Percentiles rank a stretch among this genome's conserved stretches.
Conservation (phyloP, 2,113 vertebrate genomes). For the Myotis davidii region DNA sequence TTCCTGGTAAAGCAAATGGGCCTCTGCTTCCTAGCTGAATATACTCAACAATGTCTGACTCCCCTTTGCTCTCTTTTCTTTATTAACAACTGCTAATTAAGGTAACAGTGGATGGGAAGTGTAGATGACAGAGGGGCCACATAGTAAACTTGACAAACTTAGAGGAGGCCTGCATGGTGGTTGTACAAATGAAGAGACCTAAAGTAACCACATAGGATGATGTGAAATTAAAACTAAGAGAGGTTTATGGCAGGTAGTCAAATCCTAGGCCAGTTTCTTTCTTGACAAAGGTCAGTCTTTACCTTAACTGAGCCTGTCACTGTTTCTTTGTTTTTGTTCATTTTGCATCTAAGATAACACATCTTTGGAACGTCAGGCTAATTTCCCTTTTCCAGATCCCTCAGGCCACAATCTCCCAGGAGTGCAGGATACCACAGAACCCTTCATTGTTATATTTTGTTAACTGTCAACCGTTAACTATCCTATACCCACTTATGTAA, state of each 20-base stretch:
- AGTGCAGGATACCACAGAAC: background rate
- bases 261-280: background rate
- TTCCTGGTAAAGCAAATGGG: background rate
- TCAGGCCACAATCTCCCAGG: background rate
- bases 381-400: background rate
- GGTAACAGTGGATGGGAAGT: background rate
- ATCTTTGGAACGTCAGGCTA: background rate
- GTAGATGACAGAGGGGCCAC: background rate
- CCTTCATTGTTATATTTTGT: background rate
- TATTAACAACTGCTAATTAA: background rate
- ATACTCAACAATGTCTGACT: background rate
- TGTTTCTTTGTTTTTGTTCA: background rate
- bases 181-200: background rate
- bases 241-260: background rate
- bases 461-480: background rate
- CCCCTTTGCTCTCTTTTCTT: background rate
- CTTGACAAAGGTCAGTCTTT: background rate
- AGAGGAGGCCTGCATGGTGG: background rate
- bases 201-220: background rate
- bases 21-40: background rate
- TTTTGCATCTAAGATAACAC: background rate
- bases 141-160: background rate
- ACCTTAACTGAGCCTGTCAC: background rate
- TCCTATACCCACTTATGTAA: background rate
- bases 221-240: too few relatives aligned